phyloP scores from a whole-genome alignment of 2,797 vertebrate species.

The Lutjanus campechanus region DNA sequence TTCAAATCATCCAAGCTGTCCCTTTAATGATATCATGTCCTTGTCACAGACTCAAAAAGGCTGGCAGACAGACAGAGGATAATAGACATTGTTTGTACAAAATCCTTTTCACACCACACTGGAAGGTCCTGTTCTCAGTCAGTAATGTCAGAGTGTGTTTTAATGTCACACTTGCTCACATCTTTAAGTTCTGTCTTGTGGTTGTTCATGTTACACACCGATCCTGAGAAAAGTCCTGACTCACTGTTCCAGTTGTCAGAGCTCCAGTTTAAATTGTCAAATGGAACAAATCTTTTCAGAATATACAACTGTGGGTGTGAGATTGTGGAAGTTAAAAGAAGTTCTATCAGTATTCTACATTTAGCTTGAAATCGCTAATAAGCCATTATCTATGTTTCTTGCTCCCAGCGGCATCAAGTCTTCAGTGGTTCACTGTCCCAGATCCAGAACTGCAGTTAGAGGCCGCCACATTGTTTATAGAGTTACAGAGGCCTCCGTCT shows the following conservation, averaged over 20 bases:
- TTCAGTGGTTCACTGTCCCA: constrained; percentile 62
- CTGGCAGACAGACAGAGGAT: constrained; percentile 3
- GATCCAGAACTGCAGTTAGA: constrained; percentile 51
- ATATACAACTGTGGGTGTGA: neutral
- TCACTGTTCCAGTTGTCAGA: constrained; percentile 4
- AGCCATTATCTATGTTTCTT: constrained; percentile 40
- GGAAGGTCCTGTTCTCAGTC: neutral
- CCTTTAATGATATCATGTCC: neutral
- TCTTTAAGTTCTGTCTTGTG: neutral
- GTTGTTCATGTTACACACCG: neutral
- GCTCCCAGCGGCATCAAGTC: constrained; percentile 35
- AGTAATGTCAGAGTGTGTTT: neutral
- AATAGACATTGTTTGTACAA: constrained; percentile 24
- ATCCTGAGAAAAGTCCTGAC: constrained; percentile 9
- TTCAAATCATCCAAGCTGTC: too few species aligned
- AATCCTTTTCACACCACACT: constrained; percentile 2
- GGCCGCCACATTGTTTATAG: constrained; percentile 26
- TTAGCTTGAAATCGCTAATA: constrained; percentile 39
- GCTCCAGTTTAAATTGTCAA: neutral
- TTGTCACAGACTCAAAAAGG: constrained; percentile 23
- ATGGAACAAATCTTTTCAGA: neutral
- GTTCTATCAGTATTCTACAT: constrained; percentile 38
- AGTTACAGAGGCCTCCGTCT: constrained; percentile 15
- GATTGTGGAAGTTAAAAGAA: constrained; percentile 10
- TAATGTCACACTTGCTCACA: constrained; percentile 1